Base-by-base conservation (phyloP, 2,888 invertebrate genomes). In the Scotopteryx bipunctaria region DNA sequence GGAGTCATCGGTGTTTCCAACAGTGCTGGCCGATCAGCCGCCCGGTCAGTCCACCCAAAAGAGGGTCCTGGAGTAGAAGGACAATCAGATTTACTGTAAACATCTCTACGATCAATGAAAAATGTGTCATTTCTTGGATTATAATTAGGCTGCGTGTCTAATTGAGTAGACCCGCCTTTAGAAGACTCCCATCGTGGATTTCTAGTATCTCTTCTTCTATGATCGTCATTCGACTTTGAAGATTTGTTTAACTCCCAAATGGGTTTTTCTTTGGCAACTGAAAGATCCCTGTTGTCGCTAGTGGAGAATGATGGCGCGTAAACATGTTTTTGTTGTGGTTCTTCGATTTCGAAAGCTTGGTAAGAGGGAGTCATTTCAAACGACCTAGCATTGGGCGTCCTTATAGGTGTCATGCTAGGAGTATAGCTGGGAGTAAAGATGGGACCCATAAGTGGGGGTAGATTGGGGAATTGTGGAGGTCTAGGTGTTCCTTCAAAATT, bases 281-380 rank as follows among this genome's bases (percentile, higher is more conserved):
- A 63, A 23, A 52, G 52, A 47, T 78, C 82, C 41, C 63, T 57
- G 32, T 55, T 54, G 17, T 83, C 81, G 46, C 51, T 57, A 42
- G 44, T 21, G 35, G 71, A 48, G 61, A 81, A 77, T 31, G 73
- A 66, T 6, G 87, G 81, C 5, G 85, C 76, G 57, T 87, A 88
- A 8, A 87, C 83, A 57, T 87, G 85, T 60, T 81, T 81, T n/a
- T 60, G 63, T 3, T 61, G 42, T 64, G 27, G 72, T 69, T 81
- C 82, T 8, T 71, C 73, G 4, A 64, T 52, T 15, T 86, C 83
- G 61, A 79, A 76, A 17, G 69, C 54, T 33, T 73, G 67, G 40
- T 68, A 74, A 23, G 66, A 65, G 6, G 77, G 76, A 29, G 80
- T 78, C 69, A 78, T 72, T 55, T 81, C 81, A 47, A 66, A 80